Percentiles rank a stretch among this genome's conserved stretches.
Evolutionary conservation across 2,797 vertebrate species (phyloP).

Genomic region (Gymnopithys bicolor): DNA sequence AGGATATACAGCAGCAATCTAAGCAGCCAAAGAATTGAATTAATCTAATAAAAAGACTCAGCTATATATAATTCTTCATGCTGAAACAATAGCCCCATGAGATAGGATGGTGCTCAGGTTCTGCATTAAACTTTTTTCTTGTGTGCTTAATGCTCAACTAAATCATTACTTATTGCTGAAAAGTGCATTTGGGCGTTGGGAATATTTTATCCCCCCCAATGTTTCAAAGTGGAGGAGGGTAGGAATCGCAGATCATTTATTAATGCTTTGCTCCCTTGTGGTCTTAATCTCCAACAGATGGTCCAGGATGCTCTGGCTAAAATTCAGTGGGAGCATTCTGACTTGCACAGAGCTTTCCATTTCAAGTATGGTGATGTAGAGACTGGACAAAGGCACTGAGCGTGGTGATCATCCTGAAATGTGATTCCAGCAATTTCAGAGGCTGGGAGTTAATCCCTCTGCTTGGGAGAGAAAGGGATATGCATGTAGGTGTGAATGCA

Average conservation of each 20-base stretch:
- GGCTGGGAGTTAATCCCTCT: neutral
- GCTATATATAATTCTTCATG: conserved; percentile 5
- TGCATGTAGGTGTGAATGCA: neutral
- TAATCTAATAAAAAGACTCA: conserved; percentile 27
- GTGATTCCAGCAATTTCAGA: neutral
- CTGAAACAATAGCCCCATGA: neutral
- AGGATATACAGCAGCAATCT: neutral
- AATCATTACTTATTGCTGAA: conserved; percentile 22
- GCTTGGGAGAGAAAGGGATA: neutral
- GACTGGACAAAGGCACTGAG: neutral
- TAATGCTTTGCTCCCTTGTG: conserved; percentile 36
- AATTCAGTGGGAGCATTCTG: neutral
- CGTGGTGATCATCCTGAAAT: neutral
- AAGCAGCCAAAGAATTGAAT: neutral
- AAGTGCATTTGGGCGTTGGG: neutral
- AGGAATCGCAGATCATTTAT: conserved; percentile 12
- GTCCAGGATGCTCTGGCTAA: neutral
- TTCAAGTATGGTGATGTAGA: neutral
- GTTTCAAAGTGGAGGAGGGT: neutral
- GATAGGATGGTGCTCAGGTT: neutral
- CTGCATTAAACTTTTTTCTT: conserved; percentile 13
- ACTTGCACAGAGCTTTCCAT: neutral
- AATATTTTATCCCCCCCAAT: neutral
- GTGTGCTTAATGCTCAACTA: neutral
- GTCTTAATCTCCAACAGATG: conserved; percentile 48